Base-by-base conservation (phyloP, 2,113 vertebrate genomes). In the Panthera leo region DNA sequence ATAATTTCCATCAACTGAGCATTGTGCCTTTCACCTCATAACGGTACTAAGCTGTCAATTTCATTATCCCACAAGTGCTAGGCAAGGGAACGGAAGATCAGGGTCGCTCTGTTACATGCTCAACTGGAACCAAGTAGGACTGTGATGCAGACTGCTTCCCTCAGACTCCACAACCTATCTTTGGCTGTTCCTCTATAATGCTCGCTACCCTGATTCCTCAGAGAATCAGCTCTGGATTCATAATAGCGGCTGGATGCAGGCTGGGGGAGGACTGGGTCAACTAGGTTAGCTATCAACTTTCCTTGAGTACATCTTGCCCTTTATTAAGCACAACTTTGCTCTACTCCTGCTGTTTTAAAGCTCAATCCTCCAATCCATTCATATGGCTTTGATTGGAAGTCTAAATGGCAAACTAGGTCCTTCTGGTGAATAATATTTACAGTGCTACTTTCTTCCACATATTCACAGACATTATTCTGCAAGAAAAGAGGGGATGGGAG, bases 311-410 rank as follows among this genome's bases (percentile, higher is more conserved):
- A 34, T 25, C 80, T 68, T 73, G 29, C 53, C 51, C 19, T 95
- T 93, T 68, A n/a, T 34, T 55, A 97, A 91, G 39, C 29, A 78
- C 16, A 48, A 36, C 8, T 83, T 96, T 96, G 42, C 65, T 87
- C 76, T 65, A 70, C 9, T 91, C 23, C 65, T 51, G n/a, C 73
- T 94, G 48, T 94, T 97, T 92, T 91, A 89, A 85, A 89, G 90
- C 82, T 68, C 21, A 78, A 25, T 55, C 45, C 42, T 89, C 51
- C 34, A n/a, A 58, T 82, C 53, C 85, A 45, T 79, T 91, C 63
- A 51, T 68, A 39, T 36, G 73, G 71, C 55, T 95, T 85, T 75
- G 85, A 76, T 34, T 85, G 34, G 6, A 95, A 51, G 34, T 91
- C 39, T 75, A 61, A 79, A 55, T 65, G 48, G 79, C 48, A 21